Conservation (phyloP, 2,113 vertebrate species). For the Saguinus midas region DNA sequence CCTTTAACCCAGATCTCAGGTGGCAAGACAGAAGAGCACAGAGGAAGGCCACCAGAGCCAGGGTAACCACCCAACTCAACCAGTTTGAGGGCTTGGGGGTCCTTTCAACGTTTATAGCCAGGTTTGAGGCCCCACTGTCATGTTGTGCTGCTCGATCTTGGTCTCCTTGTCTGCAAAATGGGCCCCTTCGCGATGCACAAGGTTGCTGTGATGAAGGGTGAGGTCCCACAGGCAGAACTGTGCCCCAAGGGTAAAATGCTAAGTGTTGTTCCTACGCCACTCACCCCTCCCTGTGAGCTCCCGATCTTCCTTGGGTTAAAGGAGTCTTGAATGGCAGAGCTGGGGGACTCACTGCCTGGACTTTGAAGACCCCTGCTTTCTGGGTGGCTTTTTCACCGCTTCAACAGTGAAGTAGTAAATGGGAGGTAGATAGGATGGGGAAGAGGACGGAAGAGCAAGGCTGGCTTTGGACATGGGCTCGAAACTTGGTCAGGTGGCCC, state of each 20-base stretch:
- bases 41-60: neutral
- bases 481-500: neutral
- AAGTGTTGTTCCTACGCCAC: neutral
- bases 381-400: neutral
- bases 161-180: neutral
- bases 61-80: accelerated
- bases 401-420: neutral
- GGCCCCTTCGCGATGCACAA: neutral
- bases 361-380: neutral
- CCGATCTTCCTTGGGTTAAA: accelerated
- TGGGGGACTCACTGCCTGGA: accelerated
- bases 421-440: neutral
- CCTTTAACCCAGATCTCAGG: neutral
- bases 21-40: neutral
- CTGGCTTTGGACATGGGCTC: neutral
- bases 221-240: neutral
- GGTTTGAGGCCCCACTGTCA: accelerated
- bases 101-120: neutral
- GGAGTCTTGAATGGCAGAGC: accelerated
- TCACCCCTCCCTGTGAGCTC: too few relatives aligned
- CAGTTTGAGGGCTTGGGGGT: neutral
- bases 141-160: accelerated
- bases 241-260: neutral
- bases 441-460: neutral
- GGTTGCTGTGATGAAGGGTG: neutral